These are phyloP conservation scores for Oppia nitens DNA, from an alignment of 1,140 invertebrate genomes.

Conservation along the genomic window DNA sequence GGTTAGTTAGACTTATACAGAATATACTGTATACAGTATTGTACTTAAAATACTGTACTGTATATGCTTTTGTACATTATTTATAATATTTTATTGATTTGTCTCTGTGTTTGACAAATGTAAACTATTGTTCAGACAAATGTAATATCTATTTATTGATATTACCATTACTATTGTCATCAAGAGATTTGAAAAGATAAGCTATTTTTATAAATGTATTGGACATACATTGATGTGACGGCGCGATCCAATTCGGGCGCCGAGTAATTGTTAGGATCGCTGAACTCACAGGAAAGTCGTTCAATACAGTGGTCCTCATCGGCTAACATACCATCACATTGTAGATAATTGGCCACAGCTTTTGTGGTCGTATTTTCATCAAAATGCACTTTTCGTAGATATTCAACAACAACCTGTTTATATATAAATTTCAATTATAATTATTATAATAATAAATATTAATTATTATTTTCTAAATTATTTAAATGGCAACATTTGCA, in stretches of 20 bases:
- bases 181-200: background rate
- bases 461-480: too few species aligned
- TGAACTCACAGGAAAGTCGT: conserved; percentile 28
- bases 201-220: background rate
- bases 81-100: too few species aligned
- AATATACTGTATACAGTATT: too few species aligned
- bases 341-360: conserved; percentile 25
- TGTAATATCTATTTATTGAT: too few species aligned
- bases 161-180: too few species aligned
- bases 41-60: too few species aligned
- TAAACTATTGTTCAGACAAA: too few species aligned
- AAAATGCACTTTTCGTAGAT: conserved; percentile 16
- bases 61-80: too few species aligned
- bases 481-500: too few species aligned
- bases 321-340: conserved; percentile 24
- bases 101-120: too few species aligned
- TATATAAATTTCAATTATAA: background rate
- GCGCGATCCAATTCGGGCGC: conserved; percentile 22
- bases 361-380: conserved; percentile 21
- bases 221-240: conserved; percentile 25
- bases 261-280: conserved; percentile 28
- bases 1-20: too few species aligned
- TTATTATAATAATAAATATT: too few species aligned
- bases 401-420: conserved; percentile 13
- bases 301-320: conserved; percentile 25